Evolutionary conservation across 2,888 invertebrate genomes (phyloP).

Genomic region (Cheiracanthium punctorium): DNA sequence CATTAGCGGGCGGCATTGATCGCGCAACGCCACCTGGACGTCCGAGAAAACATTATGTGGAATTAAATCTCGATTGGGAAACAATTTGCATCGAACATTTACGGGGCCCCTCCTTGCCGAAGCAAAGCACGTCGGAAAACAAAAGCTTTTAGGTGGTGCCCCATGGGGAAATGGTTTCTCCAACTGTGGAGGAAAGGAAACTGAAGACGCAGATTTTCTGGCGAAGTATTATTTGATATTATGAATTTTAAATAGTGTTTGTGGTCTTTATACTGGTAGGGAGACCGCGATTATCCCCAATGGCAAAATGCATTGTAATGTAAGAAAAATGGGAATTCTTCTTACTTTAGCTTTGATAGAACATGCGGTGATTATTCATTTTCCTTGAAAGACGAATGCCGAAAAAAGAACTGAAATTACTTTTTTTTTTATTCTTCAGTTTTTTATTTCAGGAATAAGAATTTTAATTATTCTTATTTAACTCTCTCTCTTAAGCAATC

Average conservation of each 20-base stretch:
- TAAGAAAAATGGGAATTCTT: not conserved
- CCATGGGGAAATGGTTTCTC: not conserved
- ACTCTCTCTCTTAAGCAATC: too few relatives aligned
- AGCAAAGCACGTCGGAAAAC: conserved; percentile 25
- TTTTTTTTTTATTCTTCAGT: too few relatives aligned
- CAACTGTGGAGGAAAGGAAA: not conserved
- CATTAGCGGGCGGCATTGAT: conserved; percentile 50
- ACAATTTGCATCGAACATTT: conserved; percentile 69
- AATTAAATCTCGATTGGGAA: conserved; percentile 68
- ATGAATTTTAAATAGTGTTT: conserved; percentile 3
- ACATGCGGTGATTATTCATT: too few relatives aligned
- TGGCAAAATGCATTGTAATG: not conserved
- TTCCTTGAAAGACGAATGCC: too few relatives aligned
- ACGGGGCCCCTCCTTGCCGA: conserved; percentile 27
- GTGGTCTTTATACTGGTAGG: not conserved
- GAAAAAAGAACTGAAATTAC: too few relatives aligned
- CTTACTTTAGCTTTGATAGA: not conserved
- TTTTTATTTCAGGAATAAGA: too few relatives aligned
- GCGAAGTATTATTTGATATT: not conserved
- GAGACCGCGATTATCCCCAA: too few relatives aligned
- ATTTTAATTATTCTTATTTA: too few relatives aligned
- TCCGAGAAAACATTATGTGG: conserved; percentile 63
- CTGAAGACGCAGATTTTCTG: not conserved
- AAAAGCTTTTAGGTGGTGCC: not conserved
- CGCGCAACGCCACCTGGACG: conserved; percentile 57